Percentiles rank a stretch among this genome's conserved stretches.
phyloP scores from a whole-genome alignment of 2,888 invertebrate genomes.

The Dicroscelio sp. region DNA sequence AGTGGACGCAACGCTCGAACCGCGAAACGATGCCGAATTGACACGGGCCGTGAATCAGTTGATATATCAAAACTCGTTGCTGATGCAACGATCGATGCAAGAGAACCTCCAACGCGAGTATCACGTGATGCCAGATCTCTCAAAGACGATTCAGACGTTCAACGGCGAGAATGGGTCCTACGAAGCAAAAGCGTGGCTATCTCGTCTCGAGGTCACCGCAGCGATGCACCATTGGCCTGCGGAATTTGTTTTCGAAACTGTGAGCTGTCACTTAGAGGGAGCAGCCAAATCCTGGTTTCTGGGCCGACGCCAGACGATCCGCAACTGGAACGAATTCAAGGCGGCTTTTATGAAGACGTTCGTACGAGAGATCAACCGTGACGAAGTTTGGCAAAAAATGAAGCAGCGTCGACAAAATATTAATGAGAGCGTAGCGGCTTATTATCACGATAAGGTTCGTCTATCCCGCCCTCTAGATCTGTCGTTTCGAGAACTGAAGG shows the following conservation, averaged over 20 bases:
- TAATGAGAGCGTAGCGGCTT: not conserved
- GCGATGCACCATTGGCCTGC: constrained; percentile 46
- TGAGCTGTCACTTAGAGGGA: constrained; percentile 13
- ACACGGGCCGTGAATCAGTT: not conserved
- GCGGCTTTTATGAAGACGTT: constrained; percentile 15
- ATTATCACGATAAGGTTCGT: not conserved
- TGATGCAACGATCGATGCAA: not conserved
- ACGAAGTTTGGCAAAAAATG: constrained; percentile 67
- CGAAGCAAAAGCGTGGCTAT: constrained; percentile 51
- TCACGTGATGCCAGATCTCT: constrained; percentile 55
- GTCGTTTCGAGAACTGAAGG: not conserved
- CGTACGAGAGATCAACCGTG: constrained; percentile 48
- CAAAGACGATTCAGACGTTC: constrained; percentile 67
- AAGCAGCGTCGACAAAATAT: constrained; percentile 38
- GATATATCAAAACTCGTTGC: not conserved
- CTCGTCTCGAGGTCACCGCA: constrained; percentile 60
- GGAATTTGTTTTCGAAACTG: constrained; percentile 15
- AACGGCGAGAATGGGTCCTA: constrained; percentile 26
- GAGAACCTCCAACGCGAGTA: not conserved
- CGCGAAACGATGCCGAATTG: not conserved
- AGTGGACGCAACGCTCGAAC: no score
- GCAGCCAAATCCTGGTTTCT: constrained; percentile 34
- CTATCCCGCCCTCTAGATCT: not conserved
- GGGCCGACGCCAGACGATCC: not conserved
- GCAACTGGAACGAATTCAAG: constrained; percentile 3